These are phyloP conservation scores for Caenorhabditis sp. DNA, from an alignment of 2,888 invertebrate genomes.

Conservation along the genomic window DNA sequence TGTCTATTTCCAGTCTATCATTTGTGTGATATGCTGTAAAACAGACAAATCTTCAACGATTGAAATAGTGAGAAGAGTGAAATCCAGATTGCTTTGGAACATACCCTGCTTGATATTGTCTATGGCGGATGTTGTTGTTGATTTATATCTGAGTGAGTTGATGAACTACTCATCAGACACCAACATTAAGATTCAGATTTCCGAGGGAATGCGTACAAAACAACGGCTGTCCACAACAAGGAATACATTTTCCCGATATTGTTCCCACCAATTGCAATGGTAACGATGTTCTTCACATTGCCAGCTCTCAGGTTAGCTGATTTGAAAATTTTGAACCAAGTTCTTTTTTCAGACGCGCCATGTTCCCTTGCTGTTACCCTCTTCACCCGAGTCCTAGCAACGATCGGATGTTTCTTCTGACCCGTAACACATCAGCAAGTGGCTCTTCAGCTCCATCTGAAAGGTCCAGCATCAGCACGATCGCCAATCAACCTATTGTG, in stretches of 20 bases:
- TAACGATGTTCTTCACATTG: conserved; percentile 22
- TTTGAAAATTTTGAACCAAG: neutral
- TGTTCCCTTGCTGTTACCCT: conserved; percentile 45
- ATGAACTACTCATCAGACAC: neutral
- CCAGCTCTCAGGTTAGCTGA: conserved; percentile 20
- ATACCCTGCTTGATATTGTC: conserved; percentile 37
- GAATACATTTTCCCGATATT: conserved; percentile 25
- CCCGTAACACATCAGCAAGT: conserved; percentile 13
- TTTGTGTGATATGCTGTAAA: conserved; percentile 14
- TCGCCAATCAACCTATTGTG: conserved; percentile 33
- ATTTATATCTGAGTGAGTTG: conserved; percentile 32
- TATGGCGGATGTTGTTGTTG: conserved; percentile 4
- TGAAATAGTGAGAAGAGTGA: conserved; percentile 20
- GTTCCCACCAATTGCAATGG: conserved; percentile 3
- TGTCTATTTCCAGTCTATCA: neutral
- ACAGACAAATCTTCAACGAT: conserved; percentile 8
- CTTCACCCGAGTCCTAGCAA: neutral
- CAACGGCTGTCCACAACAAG: conserved; percentile 34
- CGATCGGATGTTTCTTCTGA: conserved; percentile 41
- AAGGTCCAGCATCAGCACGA: conserved; percentile 24
- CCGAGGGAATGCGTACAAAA: conserved; percentile 10
- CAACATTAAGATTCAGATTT: conserved; percentile 11
- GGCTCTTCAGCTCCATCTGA: conserved; percentile 32
- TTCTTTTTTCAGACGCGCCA: conserved; percentile 19
- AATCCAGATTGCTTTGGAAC: conserved; percentile 46